Evolutionary conservation across 2,888 invertebrate species (phyloP).

Genomic region (Meliscaeva auricollis): DNA sequence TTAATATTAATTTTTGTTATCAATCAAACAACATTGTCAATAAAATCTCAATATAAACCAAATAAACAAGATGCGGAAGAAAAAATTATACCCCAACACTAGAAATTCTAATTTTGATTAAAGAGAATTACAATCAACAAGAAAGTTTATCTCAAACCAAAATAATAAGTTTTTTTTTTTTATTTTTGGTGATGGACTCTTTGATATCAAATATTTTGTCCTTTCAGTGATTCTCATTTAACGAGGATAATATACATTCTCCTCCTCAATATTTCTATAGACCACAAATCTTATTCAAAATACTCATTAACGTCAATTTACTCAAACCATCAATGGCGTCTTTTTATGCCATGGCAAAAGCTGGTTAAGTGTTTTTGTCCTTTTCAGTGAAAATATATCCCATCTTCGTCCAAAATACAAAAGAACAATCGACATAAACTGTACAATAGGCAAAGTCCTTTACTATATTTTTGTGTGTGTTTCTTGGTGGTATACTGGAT

Average conservation of each 20-base stretch:
- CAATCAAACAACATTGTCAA: no score
- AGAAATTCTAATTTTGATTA: no score
- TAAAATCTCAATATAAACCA: no score
- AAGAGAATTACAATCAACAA: no score
- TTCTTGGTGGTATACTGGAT: no score
- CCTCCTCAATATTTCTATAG: no score
- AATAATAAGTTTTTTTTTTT: no score
- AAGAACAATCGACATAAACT: background rate
- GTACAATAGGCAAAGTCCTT: background rate
- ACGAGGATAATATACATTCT: no score
- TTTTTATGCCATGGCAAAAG: background rate
- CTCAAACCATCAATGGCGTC: slow-evolving; percentile 16
- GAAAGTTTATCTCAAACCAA: no score
- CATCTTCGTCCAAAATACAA: background rate
- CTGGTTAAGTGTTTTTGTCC: slow-evolving; percentile 24
- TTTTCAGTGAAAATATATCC: background rate
- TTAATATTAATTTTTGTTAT: no score
- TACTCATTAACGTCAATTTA: slow-evolving; percentile 58
- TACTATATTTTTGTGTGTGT: no score
- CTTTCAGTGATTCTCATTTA: background rate
- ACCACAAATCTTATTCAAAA: slow-evolving; percentile 37
- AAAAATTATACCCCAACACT: background rate
- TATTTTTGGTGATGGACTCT: no score
- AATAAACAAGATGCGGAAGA: background rate
- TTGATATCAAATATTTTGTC: background rate